phyloP scores from a whole-genome alignment of 1,140 invertebrate species.

The Notospermus geniculatus region DNA sequence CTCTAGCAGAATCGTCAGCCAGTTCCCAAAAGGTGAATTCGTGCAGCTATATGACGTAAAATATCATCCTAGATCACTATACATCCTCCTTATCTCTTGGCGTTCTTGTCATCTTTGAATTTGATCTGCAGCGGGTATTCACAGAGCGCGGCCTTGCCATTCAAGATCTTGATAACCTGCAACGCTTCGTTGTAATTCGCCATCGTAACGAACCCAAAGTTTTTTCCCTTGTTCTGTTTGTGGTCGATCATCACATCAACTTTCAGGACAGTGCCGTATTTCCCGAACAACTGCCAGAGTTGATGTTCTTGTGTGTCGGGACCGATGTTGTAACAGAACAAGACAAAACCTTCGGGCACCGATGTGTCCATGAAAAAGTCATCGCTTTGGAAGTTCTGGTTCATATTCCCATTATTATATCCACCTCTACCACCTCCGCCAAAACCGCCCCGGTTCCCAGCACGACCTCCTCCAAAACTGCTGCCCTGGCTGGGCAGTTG shows the following conservation, averaged over 20 bases:
- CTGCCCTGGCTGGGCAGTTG: too few species aligned
- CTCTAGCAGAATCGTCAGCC: too few species aligned
- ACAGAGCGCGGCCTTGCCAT: constrained; percentile 49
- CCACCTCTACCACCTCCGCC: not conserved
- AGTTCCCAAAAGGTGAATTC: too few species aligned
- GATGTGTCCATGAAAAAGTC: not conserved
- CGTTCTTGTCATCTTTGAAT: constrained; percentile 37
- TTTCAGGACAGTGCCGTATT: constrained; percentile 54
- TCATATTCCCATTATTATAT: not conserved
- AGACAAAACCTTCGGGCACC: constrained; percentile 31
- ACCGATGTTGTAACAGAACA: constrained; percentile 59
- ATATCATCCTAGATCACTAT: too few species aligned
- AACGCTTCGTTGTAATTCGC: constrained; percentile 54
- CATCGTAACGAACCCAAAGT: constrained; percentile 59
- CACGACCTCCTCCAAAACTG: not conserved
- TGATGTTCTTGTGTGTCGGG: constrained; percentile 51
- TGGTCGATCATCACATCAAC: constrained; percentile 55
- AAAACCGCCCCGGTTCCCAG: constrained; percentile 5
- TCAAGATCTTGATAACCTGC: constrained; percentile 52
- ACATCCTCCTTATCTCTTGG: too few species aligned
- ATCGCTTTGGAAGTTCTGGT: not conserved
- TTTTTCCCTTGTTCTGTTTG: constrained; percentile 50
- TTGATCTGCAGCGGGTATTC: constrained; percentile 53
- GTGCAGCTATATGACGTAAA: too few species aligned
- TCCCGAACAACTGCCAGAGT: constrained; percentile 53